Conservation (phyloP, 2,113 vertebrate species). For the Phalacrocorax brasilianus region DNA sequence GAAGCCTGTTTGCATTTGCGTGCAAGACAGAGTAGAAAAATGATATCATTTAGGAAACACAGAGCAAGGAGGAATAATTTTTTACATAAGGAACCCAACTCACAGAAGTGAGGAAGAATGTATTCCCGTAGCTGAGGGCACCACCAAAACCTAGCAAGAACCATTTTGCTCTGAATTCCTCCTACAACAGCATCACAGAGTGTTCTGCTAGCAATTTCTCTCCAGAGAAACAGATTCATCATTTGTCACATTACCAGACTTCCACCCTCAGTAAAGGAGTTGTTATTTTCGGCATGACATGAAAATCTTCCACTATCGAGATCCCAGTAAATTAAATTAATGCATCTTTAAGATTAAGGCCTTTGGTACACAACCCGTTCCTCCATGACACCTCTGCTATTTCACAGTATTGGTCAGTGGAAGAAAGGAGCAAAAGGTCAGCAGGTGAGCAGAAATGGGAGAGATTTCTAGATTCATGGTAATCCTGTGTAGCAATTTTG, state of each 20-base stretch:
- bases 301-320: background rate
- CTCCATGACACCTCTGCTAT: background rate
- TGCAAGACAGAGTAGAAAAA: background rate
- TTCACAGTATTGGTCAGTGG: background rate
- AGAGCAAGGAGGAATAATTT: background rate
- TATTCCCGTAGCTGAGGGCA: background rate
- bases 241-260: constrained; percentile 33
- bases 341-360: background rate
- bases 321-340: background rate
- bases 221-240: constrained; percentile 27
- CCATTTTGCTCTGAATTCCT: background rate
- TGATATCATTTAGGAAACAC: background rate
- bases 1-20: background rate
- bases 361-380: background rate
- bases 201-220: constrained; percentile 8
- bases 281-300: constrained; percentile 1
- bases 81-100: background rate
- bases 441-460: background rate
- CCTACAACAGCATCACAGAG: background rate
- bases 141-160: background rate
- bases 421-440: background rate
- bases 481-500: background rate
- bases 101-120: background rate
- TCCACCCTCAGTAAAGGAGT: constrained; percentile 11
- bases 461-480: background rate